Evolutionary conservation across 2,113 vertebrate genomes (phyloP).

Genomic region (Sylvilagus bachmani): DNA sequence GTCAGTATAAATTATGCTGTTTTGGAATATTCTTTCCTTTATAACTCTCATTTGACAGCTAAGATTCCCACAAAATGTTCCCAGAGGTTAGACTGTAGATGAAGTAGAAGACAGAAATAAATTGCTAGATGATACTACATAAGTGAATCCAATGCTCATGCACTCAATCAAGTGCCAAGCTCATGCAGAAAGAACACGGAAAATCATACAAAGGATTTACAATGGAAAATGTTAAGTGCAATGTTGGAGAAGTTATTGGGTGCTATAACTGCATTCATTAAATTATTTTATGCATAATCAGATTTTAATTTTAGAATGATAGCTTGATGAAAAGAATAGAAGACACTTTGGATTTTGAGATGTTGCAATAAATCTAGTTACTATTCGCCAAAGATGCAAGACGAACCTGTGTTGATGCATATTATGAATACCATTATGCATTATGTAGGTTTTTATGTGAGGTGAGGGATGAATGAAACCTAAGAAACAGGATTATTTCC

Average conservation of each 20-base stretch:
- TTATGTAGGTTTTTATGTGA: neutral
- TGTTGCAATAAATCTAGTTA: neutral
- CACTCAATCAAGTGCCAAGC: neutral
- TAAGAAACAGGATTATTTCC: neutral
- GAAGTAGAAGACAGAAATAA: neutral
- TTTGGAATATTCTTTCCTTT: neutral
- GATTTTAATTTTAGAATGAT: conserved; percentile 5
- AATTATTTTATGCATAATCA: neutral
- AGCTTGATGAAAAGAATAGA: neutral
- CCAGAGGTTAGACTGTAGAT: neutral
- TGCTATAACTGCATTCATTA: neutral
- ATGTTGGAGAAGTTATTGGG: neutral
- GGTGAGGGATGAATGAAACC: neutral
- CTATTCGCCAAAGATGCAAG: neutral
- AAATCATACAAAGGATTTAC: neutral
- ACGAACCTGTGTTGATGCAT: neutral
- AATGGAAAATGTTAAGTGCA: rapidly evolving
- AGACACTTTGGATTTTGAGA: neutral
- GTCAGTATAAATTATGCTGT: neutral
- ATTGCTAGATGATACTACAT: neutral
- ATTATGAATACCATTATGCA: neutral
- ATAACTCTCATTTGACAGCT: neutral
- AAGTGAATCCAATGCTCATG: neutral
- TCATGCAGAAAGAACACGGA: neutral
- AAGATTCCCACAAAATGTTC: neutral